Evolutionary conservation across 2,888 invertebrate species (phyloP).

Genomic region (Troilus luridus): DNA sequence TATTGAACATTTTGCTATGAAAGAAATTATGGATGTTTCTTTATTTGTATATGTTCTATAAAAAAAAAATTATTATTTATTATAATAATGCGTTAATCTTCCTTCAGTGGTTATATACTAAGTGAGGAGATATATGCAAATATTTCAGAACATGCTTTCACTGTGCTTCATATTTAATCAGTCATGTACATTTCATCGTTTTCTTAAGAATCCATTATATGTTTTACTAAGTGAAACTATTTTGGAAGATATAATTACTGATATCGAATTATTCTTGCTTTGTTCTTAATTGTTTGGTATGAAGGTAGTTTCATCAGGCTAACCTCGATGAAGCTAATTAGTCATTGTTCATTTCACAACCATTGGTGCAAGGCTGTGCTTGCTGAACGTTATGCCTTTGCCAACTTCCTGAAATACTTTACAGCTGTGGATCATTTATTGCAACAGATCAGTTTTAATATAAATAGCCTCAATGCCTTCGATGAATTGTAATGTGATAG

Average conservation of each 20-base stretch:
- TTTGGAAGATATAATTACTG: not conserved
- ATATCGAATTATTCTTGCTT: not conserved
- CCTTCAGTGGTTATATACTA: too few species aligned
- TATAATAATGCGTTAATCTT: too few species aligned
- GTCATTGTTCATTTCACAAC: not conserved
- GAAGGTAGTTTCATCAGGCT: not conserved
- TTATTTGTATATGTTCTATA: too few species aligned
- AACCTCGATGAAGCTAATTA: not conserved
- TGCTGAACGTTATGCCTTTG: not conserved
- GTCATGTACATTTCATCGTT: too few species aligned
- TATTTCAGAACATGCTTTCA: too few species aligned
- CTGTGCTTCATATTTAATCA: too few species aligned
- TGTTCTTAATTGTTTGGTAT: not conserved
- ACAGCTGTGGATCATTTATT: not conserved
- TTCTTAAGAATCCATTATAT: too few species aligned
- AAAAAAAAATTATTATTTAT: too few species aligned
- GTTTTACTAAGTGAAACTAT: too few species aligned
- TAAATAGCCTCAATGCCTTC: not conserved
- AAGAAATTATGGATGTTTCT: too few species aligned
- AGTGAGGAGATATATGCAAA: too few species aligned
- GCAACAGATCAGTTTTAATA: not conserved
- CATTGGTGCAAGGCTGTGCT: not conserved
- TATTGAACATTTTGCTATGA: too few species aligned
- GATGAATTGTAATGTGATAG: not conserved
- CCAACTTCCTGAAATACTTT: slow-evolving; percentile 1